Conservation (phyloP, 2,113 vertebrate species). For the Bubo bubo region DNA sequence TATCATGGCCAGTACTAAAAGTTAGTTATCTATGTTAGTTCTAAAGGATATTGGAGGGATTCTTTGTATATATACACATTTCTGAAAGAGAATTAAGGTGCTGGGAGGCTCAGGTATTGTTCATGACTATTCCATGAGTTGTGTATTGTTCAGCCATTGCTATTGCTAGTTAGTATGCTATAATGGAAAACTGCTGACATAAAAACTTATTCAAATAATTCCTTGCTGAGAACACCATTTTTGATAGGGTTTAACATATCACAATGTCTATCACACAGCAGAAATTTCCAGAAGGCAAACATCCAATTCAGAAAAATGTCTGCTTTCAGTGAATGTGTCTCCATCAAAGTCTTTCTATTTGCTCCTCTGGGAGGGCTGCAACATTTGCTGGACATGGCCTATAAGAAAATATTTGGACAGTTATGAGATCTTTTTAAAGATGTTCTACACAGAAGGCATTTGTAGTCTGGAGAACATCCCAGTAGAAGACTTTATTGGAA, state of each 20-base stretch:
- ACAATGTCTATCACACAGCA: neutral
- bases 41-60: neutral
- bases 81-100: neutral
- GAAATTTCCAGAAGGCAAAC: neutral
- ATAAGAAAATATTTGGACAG: neutral
- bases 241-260: neutral
- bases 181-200: neutral
- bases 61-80: neutral
- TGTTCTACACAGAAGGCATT: neutral
- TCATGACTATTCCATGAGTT: neutral
- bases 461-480: neutral
- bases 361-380: neutral
- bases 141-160: neutral
- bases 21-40: neutral
- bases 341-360: neutral
- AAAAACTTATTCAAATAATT: neutral
- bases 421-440: neutral
- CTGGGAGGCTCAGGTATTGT: neutral
- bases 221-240: neutral
- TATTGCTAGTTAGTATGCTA: neutral
- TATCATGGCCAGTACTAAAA: neutral
- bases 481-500: neutral
- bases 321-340: neutral
- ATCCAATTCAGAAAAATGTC: neutral
- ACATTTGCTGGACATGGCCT: neutral